phyloP scores from a whole-genome alignment of 2,888 invertebrate genomes.

The Pollenia angustigena region DNA sequence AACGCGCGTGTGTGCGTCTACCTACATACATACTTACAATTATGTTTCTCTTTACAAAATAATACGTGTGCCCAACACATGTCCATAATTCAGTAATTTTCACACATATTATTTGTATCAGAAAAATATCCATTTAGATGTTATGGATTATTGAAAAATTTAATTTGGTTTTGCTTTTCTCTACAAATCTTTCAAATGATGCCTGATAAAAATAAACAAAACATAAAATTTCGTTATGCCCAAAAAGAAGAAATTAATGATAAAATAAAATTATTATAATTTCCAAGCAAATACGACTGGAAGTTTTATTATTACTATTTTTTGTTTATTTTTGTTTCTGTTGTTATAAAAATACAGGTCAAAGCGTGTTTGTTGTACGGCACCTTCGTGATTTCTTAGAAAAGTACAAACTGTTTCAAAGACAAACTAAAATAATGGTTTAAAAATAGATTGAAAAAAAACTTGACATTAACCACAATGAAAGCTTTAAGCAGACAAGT shows the following conservation, averaged over 20 bases:
- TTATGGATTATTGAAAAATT: constrained; percentile 60
- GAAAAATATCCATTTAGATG: constrained; percentile 47
- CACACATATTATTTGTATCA: constrained; percentile 18
- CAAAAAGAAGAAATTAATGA: constrained; percentile 38
- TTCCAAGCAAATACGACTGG: constrained; percentile 4
- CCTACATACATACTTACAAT: too few species aligned
- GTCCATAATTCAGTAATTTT: constrained; percentile 20
- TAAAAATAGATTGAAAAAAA: not conserved
- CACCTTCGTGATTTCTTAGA: constrained; percentile 72
- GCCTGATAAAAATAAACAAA: constrained; percentile 48
- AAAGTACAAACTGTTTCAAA: constrained; percentile 34
- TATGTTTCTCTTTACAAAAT: not conserved
- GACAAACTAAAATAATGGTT: constrained; percentile 26
- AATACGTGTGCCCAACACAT: constrained; percentile 59
- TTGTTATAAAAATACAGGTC: constrained; percentile 64
- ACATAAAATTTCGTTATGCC: constrained; percentile 48
- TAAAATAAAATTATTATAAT: constrained; percentile 55
- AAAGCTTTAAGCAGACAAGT: constrained; percentile 66
- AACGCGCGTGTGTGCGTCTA: not conserved
- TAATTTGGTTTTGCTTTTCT: not conserved
- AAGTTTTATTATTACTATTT: too few species aligned
- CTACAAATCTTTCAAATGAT: not conserved
- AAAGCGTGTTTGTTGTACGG: constrained; percentile 67
- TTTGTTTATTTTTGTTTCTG: not conserved
- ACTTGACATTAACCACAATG: constrained; percentile 55